Evolutionary conservation across 92 coral and sea anemone genomes (phyloP), one percentile per base, ranked within the genome.

Genomic region (Pocillopora grandis): DNA sequence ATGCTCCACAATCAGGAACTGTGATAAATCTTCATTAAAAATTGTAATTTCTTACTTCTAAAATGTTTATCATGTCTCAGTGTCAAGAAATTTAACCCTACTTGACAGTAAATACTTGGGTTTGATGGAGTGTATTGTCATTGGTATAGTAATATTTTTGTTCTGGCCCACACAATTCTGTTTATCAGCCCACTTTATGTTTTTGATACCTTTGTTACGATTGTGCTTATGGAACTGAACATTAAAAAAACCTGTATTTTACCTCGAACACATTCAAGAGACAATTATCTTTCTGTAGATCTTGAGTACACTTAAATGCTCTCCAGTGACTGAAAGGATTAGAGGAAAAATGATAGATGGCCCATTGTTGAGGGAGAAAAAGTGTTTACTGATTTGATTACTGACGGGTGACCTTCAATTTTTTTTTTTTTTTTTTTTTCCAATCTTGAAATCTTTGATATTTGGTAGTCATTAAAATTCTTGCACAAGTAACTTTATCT

Each of bases 31-130:
- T 31, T 48, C n/a, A 6, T 69, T 57, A 31, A 42, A 36, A 36
- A 35, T 71, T 78, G 82, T 78, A 64, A 80, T 21, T 69, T 0
- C 13, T 3, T 35, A n/a, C 8, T 70, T 69, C 48, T 57, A 21
- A 59, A 77, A 62, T 35, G 71, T 61, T 62, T 59, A 8, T 33
- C 12, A 81, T 23, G 59, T 19, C 68, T 62, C 37, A 10, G 27
- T 81, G 85, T 81, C 85, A 81, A 81, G 85, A 21, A 62, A 71
- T 36, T 81, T 58, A 81, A 70, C 85, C 85, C 70, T 19, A 71
- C 64, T 70, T 27, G 58, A 55, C 75, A 80, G 16, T 72, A 16
- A 31, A 61, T 80, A 15, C 64, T 16, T 60, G 16, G 31, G 48
- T 19, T 59, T 49, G 18, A 78, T 63, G 56, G 69, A 17, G 56